Evolutionary conservation across 2,113 vertebrate species (phyloP).

Genomic region (Embiotoca jacksoni): DNA sequence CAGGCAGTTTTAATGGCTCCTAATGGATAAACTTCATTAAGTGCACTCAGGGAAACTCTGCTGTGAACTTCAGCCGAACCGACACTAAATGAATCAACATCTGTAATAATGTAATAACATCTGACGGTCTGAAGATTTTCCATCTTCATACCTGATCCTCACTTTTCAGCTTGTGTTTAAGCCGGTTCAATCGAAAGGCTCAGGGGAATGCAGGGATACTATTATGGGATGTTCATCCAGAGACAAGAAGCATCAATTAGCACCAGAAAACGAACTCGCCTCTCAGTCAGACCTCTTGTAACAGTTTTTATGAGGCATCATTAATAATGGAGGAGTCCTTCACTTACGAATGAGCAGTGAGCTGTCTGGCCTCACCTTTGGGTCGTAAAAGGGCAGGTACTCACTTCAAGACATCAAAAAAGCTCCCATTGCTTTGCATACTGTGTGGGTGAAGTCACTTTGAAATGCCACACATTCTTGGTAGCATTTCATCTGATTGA

Average conservation of each 20-base stretch:
- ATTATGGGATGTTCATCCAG: not conserved
- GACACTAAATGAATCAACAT: not conserved
- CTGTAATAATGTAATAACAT: not conserved
- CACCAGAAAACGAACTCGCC: slow-evolving; percentile 1
- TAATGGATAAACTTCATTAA: not conserved
- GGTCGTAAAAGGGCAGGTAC: not conserved
- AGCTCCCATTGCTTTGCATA: too few relatives aligned
- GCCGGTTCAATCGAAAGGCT: not conserved
- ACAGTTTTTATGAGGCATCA: slow-evolving; percentile 44
- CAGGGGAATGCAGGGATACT: slow-evolving; percentile 13
- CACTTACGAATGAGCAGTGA: slow-evolving; percentile 24
- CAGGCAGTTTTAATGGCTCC: not conserved
- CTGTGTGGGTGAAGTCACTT: too few relatives aligned
- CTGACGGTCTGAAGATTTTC: too few relatives aligned
- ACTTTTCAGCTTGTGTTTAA: not conserved
- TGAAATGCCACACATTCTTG: too few relatives aligned
- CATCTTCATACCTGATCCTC: not conserved
- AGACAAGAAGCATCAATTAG: slow-evolving; percentile 40
- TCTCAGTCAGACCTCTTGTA: slow-evolving; percentile 11
- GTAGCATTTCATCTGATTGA: too few relatives aligned
- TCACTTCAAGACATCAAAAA: not conserved
- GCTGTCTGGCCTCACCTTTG: slow-evolving; percentile 23
- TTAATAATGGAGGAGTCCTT: slow-evolving; percentile 62
- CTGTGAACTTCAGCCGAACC: not conserved
- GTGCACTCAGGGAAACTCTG: not conserved